These are phyloP conservation scores for Petrocephalus zakoni DNA, from an alignment of 2,113 vertebrate species.

Conservation along the genomic window DNA sequence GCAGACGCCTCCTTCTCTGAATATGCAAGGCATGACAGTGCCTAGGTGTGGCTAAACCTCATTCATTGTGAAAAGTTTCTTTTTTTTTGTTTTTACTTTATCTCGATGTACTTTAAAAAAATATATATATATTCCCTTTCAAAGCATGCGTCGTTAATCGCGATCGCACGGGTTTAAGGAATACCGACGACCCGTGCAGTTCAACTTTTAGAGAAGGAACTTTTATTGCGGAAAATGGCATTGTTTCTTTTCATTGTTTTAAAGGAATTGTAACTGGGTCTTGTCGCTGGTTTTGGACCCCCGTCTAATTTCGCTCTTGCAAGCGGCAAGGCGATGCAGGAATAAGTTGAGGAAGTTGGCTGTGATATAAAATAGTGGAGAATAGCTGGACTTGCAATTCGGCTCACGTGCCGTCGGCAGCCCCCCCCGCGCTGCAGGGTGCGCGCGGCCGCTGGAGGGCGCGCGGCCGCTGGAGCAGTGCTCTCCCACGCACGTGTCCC, in stretches of 20 bases:
- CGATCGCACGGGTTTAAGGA: too few relatives aligned
- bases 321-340: neutral
- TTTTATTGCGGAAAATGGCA: neutral
- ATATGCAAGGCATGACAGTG: constrained; percentile 2
- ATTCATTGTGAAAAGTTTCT: neutral
- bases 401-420: neutral
- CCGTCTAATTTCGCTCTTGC: too few relatives aligned
- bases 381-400: neutral
- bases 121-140: neutral
- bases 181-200: neutral
- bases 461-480: neutral
- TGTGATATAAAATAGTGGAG: neutral
- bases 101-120: neutral
- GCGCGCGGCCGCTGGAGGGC: neutral
- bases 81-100: neutral
- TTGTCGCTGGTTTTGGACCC: neutral
- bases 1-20: neutral
- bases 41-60: constrained; percentile 20
- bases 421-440: neutral
- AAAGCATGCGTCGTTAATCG: neutral
- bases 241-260: neutral
- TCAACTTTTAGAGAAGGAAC: neutral
- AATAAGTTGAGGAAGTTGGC: neutral
- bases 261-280: neutral
- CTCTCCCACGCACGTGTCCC: too few relatives aligned